A percentile compares a stretch with the other conserved stretches of the same genome.
These are phyloP conservation scores for Tonatia bakeri DNA, from an alignment of 2,113 vertebrate genomes.

Conservation along the genomic window DNA sequence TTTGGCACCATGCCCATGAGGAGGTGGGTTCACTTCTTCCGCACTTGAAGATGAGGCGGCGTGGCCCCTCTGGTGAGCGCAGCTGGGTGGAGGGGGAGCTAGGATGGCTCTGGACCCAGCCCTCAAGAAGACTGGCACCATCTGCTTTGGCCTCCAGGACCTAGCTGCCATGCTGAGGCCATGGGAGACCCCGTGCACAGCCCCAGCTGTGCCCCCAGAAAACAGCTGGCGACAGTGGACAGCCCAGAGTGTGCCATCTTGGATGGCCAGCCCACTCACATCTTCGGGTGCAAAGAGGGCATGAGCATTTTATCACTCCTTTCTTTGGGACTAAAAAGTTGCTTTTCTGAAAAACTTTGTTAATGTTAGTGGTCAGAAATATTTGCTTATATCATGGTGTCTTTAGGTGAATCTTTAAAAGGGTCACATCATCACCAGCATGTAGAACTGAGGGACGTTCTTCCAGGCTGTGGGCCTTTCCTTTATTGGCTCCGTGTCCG, in stretches of 20 bases:
- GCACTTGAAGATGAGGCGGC: background rate
- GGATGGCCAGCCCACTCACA: background rate
- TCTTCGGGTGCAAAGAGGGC: background rate
- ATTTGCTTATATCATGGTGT: background rate
- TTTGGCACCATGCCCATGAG: background rate
- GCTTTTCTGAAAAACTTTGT: background rate
- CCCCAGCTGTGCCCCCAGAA: accelerated
- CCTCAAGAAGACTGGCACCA: background rate
- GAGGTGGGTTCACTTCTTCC: background rate
- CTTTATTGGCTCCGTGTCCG: background rate
- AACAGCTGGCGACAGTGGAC: background rate
- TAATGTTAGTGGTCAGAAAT: background rate
- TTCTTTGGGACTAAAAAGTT: background rate
- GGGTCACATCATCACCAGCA: background rate
- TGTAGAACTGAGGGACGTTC: background rate
- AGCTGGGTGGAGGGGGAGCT: background rate
- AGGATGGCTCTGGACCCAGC: background rate
- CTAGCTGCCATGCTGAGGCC: background rate
- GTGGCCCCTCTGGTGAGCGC: background rate
- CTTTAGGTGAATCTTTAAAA: background rate
- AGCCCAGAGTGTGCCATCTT: background rate
- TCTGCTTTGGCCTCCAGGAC: background rate
- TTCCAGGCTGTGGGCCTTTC: background rate
- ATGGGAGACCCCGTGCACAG: background rate
- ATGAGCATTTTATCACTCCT: background rate